These are phyloP conservation scores for Drosophila parabipectinata DNA, from an alignment of 1,140 invertebrate genomes.

Conservation along the genomic window DNA sequence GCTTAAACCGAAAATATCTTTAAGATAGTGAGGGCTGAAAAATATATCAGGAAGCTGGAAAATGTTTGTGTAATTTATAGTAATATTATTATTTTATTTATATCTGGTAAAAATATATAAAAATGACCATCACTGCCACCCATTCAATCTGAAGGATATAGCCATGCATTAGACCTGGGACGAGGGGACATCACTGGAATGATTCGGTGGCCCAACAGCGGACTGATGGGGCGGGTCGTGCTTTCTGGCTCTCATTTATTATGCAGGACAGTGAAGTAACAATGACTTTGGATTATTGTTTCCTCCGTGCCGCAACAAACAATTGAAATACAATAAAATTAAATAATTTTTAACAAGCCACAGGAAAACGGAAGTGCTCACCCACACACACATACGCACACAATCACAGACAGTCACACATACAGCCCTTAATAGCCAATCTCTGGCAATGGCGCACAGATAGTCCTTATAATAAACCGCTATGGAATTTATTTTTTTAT, in stretches of 20 bases:
- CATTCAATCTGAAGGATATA: not conserved
- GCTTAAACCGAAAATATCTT: not conserved
- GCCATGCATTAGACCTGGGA: constrained; percentile 20
- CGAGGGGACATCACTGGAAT: constrained; percentile 3
- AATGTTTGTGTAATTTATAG: too few relatives aligned
- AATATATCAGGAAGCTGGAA: not conserved
- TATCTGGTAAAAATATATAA: too few relatives aligned
- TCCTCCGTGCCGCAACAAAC: constrained; percentile 60
- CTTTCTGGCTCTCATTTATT: not conserved
- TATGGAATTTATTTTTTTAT: constrained; percentile 40
- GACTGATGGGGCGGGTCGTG: not conserved
- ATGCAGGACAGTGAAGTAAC: constrained; percentile 43
- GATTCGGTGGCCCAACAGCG: not conserved
- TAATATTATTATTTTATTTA: too few relatives aligned
- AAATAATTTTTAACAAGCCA: constrained; percentile 79
- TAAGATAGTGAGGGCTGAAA: not conserved
- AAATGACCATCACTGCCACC: too few relatives aligned
- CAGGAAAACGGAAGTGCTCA: constrained; percentile 72
- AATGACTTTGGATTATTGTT: constrained; percentile 63
- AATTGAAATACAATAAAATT: constrained; percentile 79
- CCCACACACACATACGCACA: constrained; percentile 22
- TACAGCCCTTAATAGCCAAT: constrained; percentile 61
- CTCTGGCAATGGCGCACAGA: constrained; percentile 50
- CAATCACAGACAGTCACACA: constrained; percentile 13
- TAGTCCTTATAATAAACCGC: constrained; percentile 34